Evolutionary conservation across 2,797 vertebrate species (phyloP), one percentile per base, ranked within the genome.

Genomic region (Aythya fuligula): DNA sequence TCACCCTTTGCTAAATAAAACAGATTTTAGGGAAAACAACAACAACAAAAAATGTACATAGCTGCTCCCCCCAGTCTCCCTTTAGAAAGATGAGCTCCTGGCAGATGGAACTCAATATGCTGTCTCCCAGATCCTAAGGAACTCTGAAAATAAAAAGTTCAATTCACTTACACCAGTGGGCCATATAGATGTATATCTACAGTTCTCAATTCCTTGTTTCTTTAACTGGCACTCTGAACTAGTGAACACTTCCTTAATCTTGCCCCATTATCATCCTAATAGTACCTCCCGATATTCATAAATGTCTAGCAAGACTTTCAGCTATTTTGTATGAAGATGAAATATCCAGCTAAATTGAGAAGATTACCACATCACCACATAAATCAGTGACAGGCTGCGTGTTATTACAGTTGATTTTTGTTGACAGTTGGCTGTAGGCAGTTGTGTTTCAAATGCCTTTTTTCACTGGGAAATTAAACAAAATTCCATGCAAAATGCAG

Each of bases 381-480:
- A 98, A 98, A 98, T 98, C 98, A 98, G 97, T 98, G 98, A 98
- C 98, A 98, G 98, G 95, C 97, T 97, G 94, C 86, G 90, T 97
- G 98, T 98, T 97, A 98, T 98, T 98, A 98, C 97, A 95, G 98
- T 97, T 98, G 98, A 98, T 98, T 98, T 98, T 98, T 98, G 98
- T 98, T 98, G 98, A 98, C 98, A 98, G 98, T 98, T 98, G 98
- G 97, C 98, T 98, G 96, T 98, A 98, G 98, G 98, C 98, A 98
- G 97, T 98, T 98, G 98, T 98, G 98, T 98, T 98, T 98, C 98
- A 97, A 98, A 98, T 98, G 98, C 95, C 97, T 98, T 98, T 98
- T 98, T 98, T 97, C 98, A 97, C 97, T 98, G 95, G 97, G 97
- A 98, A 98, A 98, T 99, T 98, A 98, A 98, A 98, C 97, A 98